Evolutionary conservation across 1,140 invertebrate species (phyloP).

Genomic region (Bactericera cockerelli): DNA sequence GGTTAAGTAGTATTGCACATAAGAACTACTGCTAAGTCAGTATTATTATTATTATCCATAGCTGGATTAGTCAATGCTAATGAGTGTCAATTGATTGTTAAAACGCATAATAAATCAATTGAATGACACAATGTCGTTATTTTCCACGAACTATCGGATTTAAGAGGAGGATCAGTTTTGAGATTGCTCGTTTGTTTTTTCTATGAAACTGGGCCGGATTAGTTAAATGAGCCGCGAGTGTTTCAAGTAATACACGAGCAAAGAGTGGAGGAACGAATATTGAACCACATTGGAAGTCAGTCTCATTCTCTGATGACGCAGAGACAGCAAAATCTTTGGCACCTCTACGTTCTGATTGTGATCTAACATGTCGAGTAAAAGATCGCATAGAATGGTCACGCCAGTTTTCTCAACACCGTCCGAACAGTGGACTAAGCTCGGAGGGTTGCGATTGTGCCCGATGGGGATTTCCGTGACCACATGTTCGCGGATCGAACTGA

Average conservation of each 20-base stretch:
- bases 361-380: slow-evolving; percentile 69
- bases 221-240: slow-evolving; percentile 65
- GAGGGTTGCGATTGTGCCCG: slow-evolving; percentile 49
- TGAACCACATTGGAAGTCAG: slow-evolving; percentile 75
- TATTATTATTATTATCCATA: no score
- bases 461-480: slow-evolving; percentile 45
- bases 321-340: slow-evolving; percentile 51
- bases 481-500: slow-evolving; percentile 62
- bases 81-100: no score
- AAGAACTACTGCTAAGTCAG: no score
- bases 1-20: no score
- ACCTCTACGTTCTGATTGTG: slow-evolving; percentile 72
- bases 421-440: slow-evolving; percentile 51
- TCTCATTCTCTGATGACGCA: slow-evolving; percentile 67
- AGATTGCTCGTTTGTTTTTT: no score
- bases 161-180: no score
- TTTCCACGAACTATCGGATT: no score
- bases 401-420: slow-evolving; percentile 54
- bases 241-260: slow-evolving; percentile 69
- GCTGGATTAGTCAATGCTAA: no score
- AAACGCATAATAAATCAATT: no score
- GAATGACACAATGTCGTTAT: no score
- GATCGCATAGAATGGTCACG: slow-evolving; percentile 58
- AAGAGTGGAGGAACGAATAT: slow-evolving; percentile 75
- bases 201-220: no score